Base-by-base conservation (phyloP, 2,888 invertebrate species). In the Mythimna loreyi region DNA sequence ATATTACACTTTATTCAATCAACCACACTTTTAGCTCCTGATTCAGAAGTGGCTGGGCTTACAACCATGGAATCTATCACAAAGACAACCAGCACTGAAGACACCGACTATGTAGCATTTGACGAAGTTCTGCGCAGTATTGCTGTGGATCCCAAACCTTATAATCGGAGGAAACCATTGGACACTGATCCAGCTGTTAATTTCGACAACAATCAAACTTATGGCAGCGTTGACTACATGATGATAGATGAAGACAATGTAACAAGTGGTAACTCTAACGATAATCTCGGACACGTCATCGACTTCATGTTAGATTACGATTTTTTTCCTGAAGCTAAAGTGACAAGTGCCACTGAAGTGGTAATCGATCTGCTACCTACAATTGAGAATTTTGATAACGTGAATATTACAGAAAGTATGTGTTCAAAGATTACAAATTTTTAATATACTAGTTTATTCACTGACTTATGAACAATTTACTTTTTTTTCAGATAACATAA, bases 41-140 rank as follows among this genome's bases (percentile, higher is more conserved):
- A 9, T 21, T 25, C 47, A 47, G 13, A 4, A 16, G 1, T 23
- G 7, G 1, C 59, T 40, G 43, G 23, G 4, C 16, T 47, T 1
- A 69, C 64, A 16, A 67, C 58, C 0, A 64, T 23, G 0, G 25
- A 28, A 33, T 33, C 55, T 21, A 9, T 7, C 16, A 33, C 49
- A 45, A 45, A 58, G 7, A 47, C 50, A 23, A 33, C 33, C 19
- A 78, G 58, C 11, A 33, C 50, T 13, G 40, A 47, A 13, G 88
- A 88, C 36, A 71, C 69, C 0, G 88, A 88, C 43, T 84, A 87
- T 67, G 58, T 92, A 62, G 88, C 80, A 3, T 92, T 92, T 25
- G 90, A 90, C 19, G 91, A 92, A 69, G 89, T 91, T 7, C 69
- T 91, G 0, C 86, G 76, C 11, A 87, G 83, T 36, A 86, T 91